These are phyloP conservation scores for Meda fulgida DNA, from an alignment of 2,797 vertebrate genomes.

Conservation along the genomic window DNA sequence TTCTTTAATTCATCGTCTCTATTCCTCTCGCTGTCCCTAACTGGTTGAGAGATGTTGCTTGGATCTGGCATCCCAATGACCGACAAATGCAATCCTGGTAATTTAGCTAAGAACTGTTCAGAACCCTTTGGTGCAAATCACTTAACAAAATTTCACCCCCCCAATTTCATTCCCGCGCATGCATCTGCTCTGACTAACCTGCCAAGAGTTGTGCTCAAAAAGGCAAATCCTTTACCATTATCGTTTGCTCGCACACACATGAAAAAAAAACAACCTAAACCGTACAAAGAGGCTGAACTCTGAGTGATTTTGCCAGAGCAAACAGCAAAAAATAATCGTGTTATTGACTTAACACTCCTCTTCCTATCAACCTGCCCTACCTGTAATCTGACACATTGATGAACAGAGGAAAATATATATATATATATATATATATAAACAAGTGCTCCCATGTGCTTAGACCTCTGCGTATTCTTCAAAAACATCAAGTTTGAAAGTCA, in stretches of 20 bases:
- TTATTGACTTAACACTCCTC: slow-evolving; percentile 48
- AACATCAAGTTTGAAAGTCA: slow-evolving; percentile 36
- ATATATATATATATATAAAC: slow-evolving; percentile 20
- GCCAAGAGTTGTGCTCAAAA: slow-evolving; percentile 63
- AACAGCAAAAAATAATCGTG: slow-evolving; percentile 55
- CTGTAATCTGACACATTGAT: slow-evolving; percentile 51
- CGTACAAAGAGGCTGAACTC: slow-evolving; percentile 47
- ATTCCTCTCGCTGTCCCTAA: not conserved
- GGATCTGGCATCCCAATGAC: slow-evolving; percentile 23
- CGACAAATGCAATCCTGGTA: slow-evolving; percentile 8
- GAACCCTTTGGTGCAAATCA: slow-evolving; percentile 28
- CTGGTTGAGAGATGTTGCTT: not conserved
- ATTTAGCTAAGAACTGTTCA: slow-evolving; percentile 22
- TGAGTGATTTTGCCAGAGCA: slow-evolving; percentile 27
- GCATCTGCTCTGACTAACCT: slow-evolving; percentile 47
- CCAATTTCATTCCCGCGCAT: slow-evolving; percentile 32
- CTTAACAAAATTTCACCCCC: slow-evolving; percentile 22
- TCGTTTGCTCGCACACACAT: slow-evolving; percentile 56
- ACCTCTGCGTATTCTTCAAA: not conserved
- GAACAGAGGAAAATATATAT: slow-evolving; percentile 19
- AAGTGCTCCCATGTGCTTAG: slow-evolving; percentile 19
- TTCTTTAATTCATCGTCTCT: not conserved
- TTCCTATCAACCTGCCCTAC: slow-evolving; percentile 25
- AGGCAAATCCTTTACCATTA: slow-evolving; percentile 65
- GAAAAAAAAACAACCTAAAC: slow-evolving; percentile 12